Conservation (phyloP, 1,140 invertebrate species). For the Metopolophium dirhodum region DNA sequence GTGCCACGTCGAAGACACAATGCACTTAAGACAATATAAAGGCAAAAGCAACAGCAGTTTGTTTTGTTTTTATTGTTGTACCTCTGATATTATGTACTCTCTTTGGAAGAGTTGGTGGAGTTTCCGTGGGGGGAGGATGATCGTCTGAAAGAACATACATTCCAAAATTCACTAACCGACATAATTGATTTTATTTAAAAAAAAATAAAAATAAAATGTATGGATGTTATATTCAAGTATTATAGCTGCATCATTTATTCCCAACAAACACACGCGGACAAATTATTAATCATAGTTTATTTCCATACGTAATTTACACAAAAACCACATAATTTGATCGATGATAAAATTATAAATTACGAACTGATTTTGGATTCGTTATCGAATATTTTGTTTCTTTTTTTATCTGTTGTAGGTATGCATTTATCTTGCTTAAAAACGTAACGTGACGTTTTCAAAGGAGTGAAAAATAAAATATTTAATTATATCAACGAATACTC, state of each 20-base stretch:
- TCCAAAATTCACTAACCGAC: conserved; percentile 52
- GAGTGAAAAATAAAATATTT: background rate
- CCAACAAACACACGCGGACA: background rate
- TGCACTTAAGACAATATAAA: conserved; percentile 40
- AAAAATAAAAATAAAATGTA: background rate
- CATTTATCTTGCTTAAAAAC: background rate
- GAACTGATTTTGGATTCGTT: background rate
- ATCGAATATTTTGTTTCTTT: conserved; percentile 5
- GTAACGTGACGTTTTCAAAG: background rate
- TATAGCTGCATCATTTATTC: background rate
- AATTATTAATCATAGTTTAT: background rate
- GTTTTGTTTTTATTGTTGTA: conserved; percentile 47
- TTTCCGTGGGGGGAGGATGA: conserved; percentile 56
- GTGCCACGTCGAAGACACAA: conserved; percentile 49
- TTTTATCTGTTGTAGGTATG: background rate
- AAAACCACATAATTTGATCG: background rate
- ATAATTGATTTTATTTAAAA: conserved; percentile 7
- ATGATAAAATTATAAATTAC: background rate
- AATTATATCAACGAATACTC: background rate
- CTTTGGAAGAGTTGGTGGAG: conserved; percentile 56
- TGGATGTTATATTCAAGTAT: background rate
- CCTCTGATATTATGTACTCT: conserved; percentile 56
- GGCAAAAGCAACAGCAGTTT: conserved; percentile 56
- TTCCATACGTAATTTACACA: conserved; percentile 13
- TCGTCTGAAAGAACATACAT: conserved; percentile 56